Evolutionary conservation across 2,888 invertebrate genomes (phyloP).

Genomic region (Thymelicus acteon): DNA sequence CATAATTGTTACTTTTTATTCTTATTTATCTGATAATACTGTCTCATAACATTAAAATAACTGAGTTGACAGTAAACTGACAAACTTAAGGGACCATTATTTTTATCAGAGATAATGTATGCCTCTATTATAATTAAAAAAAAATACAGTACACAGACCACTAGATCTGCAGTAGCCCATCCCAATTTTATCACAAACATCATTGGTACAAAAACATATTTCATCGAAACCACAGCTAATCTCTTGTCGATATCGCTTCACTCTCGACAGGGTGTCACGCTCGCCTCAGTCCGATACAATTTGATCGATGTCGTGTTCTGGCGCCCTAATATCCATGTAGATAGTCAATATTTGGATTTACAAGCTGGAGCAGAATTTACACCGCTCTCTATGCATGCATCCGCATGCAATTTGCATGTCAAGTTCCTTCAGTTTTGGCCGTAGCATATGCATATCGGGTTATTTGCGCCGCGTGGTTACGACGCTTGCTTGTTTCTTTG

Average conservation of each 20-base stretch:
- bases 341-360: constrained; percentile 56
- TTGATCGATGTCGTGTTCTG: constrained; percentile 36
- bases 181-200: no score
- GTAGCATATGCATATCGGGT: constrained; percentile 36
- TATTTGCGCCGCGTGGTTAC: constrained; percentile 23
- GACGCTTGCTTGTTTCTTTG: constrained; percentile 24
- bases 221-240: background rate
- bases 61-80: no score
- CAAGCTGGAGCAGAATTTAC: constrained; percentile 52
- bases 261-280: background rate
- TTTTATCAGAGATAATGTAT: no score
- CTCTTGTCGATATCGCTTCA: constrained; percentile 7
- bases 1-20: no score
- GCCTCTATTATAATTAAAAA: no score
- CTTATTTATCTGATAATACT: no score
- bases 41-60: no score
- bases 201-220: no score
- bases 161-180: no score
- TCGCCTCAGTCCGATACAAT: constrained; percentile 18
- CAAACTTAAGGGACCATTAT: no score
- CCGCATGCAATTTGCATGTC: constrained; percentile 54
- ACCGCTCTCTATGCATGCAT: constrained; percentile 50
- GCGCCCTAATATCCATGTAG: constrained; percentile 36
- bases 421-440: constrained; percentile 50
- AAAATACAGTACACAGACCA: no score